Evolutionary conservation across 2,888 invertebrate species (phyloP), one percentile per base, ranked within the genome.

Genomic region (Drosophila infuscata): DNA sequence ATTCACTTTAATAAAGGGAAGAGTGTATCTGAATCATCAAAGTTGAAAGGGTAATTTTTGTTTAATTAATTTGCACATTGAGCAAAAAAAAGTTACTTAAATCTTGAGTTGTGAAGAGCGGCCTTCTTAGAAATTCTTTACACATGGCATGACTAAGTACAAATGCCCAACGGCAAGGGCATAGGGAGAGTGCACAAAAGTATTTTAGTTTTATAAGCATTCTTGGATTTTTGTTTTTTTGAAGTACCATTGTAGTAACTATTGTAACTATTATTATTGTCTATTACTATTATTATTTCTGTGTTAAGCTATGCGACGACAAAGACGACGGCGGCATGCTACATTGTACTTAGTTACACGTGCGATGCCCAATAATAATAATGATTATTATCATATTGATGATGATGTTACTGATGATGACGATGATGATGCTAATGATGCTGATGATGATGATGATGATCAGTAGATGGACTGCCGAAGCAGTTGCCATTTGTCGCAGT

Each of bases 201-300:
- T 49, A 32, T 64, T 51, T 43, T 58, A 49, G 58, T 64, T 53
- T 75, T 59, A 74, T 74, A 67, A 62, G 56, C 46, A 33, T 67
- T 64, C 54, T 71, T 35, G 12, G 71, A 72, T 30, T 30, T 56
- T 87, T 66, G 25, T 78, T 73, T 70, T 76, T 79, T 66, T 51
- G 46, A 77, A 64, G 52, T 70, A 33, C 59, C 6, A 80, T 76
- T 76, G 54, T 71, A 35, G 54, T 30, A 56, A 38, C 12, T 35
- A 74, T 70, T 77, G 72, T 79, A 70, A 56, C 77, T 77, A 82
- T 85, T 75, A 88, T 85, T 85, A 85, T 70, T 70, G 65, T 64
- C 57, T 69, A 84, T 84, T 83, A 71, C 76, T 74, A 81, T 85
- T 85, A 83, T 88, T 71, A 88, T 88, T 84, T 87, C 76, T 88